phyloP scores from a whole-genome alignment of 2,113 vertebrate genomes.

The Isurus oxyrinchus region DNA sequence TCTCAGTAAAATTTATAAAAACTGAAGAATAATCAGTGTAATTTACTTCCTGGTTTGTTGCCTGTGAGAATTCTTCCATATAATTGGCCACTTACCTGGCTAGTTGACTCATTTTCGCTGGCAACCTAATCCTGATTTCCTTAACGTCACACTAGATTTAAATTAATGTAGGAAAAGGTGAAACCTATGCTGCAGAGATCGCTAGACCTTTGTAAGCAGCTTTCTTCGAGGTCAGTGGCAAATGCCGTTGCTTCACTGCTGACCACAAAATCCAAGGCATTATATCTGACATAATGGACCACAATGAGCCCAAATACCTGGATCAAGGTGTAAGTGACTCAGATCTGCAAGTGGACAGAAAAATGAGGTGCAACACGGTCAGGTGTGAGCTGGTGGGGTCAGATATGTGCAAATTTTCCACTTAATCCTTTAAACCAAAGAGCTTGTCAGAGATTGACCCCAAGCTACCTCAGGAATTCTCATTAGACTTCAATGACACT shows the following conservation, averaged over 20 bases:
- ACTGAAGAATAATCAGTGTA: neutral
- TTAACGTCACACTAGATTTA: neutral
- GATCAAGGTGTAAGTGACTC: neutral
- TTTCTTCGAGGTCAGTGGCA: neutral
- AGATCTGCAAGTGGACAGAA: neutral
- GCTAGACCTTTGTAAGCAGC: neutral
- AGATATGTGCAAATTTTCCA: neutral
- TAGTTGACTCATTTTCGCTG: neutral
- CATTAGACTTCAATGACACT: neutral
- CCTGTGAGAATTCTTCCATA: neutral
- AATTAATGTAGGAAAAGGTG: neutral
- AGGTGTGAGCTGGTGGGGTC: neutral
- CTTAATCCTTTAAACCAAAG: neutral
- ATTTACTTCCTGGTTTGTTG: neutral
- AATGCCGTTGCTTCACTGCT: neutral
- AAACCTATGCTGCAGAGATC: neutral
- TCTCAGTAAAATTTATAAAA: too few relatives aligned
- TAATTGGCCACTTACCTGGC: neutral
- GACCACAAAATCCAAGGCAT: neutral
- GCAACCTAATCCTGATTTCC: neutral
- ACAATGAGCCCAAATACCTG: neutral
- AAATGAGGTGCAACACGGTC: neutral
- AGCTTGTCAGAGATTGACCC: neutral
- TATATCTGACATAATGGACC: neutral
- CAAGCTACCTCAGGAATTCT: neutral